Evolutionary conservation across 2,113 vertebrate species (phyloP).

Genomic region (Psettodes erumei): DNA sequence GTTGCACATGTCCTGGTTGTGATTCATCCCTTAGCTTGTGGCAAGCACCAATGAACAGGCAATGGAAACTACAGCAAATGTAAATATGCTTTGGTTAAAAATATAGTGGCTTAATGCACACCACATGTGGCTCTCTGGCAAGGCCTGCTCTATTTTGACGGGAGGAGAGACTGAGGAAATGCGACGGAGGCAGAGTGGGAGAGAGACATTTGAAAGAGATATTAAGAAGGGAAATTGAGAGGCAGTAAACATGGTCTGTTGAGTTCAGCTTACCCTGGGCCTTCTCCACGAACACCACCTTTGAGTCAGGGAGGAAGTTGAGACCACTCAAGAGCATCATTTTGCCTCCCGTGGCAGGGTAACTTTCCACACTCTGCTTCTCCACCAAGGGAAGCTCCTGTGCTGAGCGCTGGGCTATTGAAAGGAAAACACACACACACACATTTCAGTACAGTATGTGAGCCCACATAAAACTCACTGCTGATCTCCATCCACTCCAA

Average conservation of each 20-base stretch:
- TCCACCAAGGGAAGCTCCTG: slow-evolving; percentile 98
- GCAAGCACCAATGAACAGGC: slow-evolving; percentile 82
- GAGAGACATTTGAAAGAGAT: slow-evolving; percentile 53
- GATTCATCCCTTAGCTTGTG: slow-evolving; percentile 85
- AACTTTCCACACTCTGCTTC: slow-evolving; percentile 93
- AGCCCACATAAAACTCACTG: slow-evolving; percentile 20
- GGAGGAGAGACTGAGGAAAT: slow-evolving; percentile 70
- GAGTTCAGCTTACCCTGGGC: slow-evolving; percentile 88
- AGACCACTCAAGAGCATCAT: slow-evolving; percentile 94
- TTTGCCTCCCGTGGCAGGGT: slow-evolving; percentile 90
- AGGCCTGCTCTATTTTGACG: slow-evolving; percentile 82
- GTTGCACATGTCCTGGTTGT: slow-evolving; percentile 80
- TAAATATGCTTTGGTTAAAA: slow-evolving; percentile 88
- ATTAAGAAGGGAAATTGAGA: slow-evolving; percentile 47
- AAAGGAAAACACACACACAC: slow-evolving; percentile 39
- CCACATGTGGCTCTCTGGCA: slow-evolving; percentile 84
- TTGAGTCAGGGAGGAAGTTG: slow-evolving; percentile 96
- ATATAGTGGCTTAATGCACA: slow-evolving; percentile 85
- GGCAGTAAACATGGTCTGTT: slow-evolving; percentile 38
- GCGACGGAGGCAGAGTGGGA: slow-evolving; percentile 40
- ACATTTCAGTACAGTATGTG: slow-evolving; percentile 19
- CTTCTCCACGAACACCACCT: slow-evolving; percentile 98
- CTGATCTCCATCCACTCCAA: slow-evolving; percentile 57
- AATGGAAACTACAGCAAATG: slow-evolving; percentile 87
- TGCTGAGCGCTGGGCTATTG: slow-evolving; percentile 93